A percentile compares a stretch with the other conserved stretches of the same genome.
These are phyloP conservation scores for Silurus glanis DNA, from an alignment of 2,113 vertebrate genomes.

Conservation along the genomic window DNA sequence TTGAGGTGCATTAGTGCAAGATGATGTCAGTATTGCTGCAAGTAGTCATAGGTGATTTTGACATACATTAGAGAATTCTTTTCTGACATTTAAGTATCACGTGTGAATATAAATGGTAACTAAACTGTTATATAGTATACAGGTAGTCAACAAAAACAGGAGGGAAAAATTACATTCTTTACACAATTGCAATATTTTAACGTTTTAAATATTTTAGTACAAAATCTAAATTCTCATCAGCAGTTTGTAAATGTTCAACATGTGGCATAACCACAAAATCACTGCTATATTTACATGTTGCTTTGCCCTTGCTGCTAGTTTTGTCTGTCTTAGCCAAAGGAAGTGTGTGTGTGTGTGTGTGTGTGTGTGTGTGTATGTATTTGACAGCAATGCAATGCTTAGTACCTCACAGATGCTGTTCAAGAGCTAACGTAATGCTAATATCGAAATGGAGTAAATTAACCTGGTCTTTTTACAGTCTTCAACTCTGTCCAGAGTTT, in stretches of 20 bases:
- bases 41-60: background rate
- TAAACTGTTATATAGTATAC: background rate
- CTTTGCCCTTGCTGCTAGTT: background rate
- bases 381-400: background rate
- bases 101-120: background rate
- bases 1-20: slow-evolving; percentile 1
- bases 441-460: background rate
- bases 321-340: background rate
- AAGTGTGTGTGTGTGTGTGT: background rate
- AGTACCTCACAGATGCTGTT: background rate
- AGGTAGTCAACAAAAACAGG: background rate
- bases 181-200: background rate
- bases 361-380: background rate
- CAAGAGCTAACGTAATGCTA: background rate
- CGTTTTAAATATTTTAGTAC: background rate
- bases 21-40: slow-evolving; percentile 2
- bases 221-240: background rate
- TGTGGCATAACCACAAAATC: background rate
- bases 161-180: background rate
- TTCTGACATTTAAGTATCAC: background rate
- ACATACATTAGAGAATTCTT: background rate
- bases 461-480: background rate
- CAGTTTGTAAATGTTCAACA: background rate
- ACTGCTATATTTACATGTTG: background rate
- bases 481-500: background rate